Evolutionary conservation across 2,888 invertebrate species (phyloP).

Genomic region (Syritta pipiens): DNA sequence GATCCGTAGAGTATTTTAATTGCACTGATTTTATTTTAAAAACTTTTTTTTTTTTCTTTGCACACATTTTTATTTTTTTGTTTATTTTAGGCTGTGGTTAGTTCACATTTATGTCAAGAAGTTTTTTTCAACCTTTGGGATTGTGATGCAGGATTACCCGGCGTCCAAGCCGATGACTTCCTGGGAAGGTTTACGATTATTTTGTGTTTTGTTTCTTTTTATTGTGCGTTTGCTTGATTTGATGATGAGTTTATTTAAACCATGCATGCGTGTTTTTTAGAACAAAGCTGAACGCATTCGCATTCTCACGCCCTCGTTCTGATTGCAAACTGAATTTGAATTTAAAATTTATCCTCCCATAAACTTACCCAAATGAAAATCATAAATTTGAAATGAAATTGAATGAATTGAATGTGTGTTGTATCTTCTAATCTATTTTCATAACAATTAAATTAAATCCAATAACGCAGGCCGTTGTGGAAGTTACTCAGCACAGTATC

Average conservation of each 20-base stretch:
- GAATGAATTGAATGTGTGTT: no score
- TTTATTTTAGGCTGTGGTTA: constrained; percentile 85
- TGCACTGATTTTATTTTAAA: constrained; percentile 18
- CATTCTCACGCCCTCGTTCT: no score
- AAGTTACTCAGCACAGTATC: constrained; percentile 81
- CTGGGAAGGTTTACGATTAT: constrained; percentile 84
- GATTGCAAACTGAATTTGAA: no score
- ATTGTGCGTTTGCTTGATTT: constrained; percentile 33
- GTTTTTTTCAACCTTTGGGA: constrained; percentile 89
- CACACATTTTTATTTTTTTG: constrained; percentile 70
- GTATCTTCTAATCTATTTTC: constrained; percentile 52
- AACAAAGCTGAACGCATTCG: no score
- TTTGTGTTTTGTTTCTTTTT: constrained; percentile 58
- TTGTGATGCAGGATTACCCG: constrained; percentile 89
- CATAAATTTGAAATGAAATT: no score
- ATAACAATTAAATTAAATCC: constrained; percentile 28
- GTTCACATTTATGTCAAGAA: constrained; percentile 87
- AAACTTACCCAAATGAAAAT: no score
- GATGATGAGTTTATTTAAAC: no score
- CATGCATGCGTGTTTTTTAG: no score
- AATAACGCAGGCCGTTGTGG: constrained; percentile 82
- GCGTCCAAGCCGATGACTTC: constrained; percentile 89
- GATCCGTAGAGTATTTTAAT: constrained; percentile 14
- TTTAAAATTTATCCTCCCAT: no score
- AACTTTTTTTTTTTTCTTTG: constrained; percentile 27